Percentiles rank a stretch among this genome's conserved stretches.
Conservation (phyloP, 2,797 vertebrate genomes). For the Euphonia xanthogaster region DNA sequence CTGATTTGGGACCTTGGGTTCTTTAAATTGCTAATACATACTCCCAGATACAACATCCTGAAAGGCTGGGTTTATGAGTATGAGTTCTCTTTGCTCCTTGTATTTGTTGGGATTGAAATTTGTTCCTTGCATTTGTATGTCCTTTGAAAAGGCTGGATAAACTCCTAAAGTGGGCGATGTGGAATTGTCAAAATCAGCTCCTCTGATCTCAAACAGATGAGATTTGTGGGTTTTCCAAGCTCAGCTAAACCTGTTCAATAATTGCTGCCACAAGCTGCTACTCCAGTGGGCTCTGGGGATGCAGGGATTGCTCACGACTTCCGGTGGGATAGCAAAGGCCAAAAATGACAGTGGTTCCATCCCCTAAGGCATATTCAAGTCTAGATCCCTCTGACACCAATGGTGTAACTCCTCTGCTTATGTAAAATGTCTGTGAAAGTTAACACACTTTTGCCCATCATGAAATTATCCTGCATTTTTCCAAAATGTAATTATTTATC, state of each 20-base stretch:
- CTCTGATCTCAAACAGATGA: not conserved
- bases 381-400: not conserved
- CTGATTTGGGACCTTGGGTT: not conserved
- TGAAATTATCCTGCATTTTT: not conserved
- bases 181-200: not conserved
- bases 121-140: not conserved
- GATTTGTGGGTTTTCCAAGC: not conserved
- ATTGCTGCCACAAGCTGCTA: not conserved
- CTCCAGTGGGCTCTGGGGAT: not conserved
- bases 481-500: not conserved
- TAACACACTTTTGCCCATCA: not conserved
- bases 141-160: not conserved
- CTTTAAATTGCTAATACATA: not conserved
- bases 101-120: not conserved
- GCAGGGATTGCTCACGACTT: not conserved
- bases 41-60: not conserved
- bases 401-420: not conserved
- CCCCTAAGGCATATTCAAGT: not conserved
- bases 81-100: not conserved
- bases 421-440: not conserved
- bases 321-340: not conserved
- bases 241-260: not conserved
- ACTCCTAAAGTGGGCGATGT: fast-evolving
- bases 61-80: not conserved
- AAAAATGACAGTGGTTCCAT: not conserved